These are phyloP conservation scores for Cacoxenus indagator DNA, from an alignment of 2,888 invertebrate species.

Conservation along the genomic window DNA sequence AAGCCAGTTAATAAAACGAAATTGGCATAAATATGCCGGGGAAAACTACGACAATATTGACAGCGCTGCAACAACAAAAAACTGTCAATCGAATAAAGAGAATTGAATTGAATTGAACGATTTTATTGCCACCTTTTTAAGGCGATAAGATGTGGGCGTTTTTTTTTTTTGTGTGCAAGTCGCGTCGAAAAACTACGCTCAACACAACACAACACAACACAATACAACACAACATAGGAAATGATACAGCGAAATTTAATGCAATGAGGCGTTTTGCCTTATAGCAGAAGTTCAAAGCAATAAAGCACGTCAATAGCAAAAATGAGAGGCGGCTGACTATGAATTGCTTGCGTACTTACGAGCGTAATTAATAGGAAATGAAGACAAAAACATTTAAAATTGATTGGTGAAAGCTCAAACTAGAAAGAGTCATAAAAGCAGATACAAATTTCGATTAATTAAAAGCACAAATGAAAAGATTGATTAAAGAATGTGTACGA, in stretches of 20 bases:
- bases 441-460: not conserved
- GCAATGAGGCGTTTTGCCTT: constrained; percentile 1
- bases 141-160: constrained; percentile 11
- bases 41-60: not conserved
- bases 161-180: not conserved
- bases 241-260: constrained; percentile 14
- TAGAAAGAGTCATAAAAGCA: not conserved
- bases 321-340: not conserved
- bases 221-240: constrained; percentile 18
- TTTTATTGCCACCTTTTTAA: constrained; percentile 34
- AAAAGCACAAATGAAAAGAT: constrained; percentile 34
- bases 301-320: not conserved
- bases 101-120: constrained; percentile 22
- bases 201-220: not conserved
- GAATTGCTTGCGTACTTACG: too few species aligned
- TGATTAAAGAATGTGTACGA: constrained; percentile 32
- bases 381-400: not conserved
- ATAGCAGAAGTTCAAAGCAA: constrained; percentile 11
- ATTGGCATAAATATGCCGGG: not conserved
- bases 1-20: not conserved
- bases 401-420: not conserved
- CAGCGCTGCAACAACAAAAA: not conserved
- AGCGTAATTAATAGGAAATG: not conserved
- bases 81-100: not conserved
- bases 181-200: not conserved